Base-by-base conservation (phyloP, 2,888 invertebrate genomes). In the Eledone cirrhosa region DNA sequence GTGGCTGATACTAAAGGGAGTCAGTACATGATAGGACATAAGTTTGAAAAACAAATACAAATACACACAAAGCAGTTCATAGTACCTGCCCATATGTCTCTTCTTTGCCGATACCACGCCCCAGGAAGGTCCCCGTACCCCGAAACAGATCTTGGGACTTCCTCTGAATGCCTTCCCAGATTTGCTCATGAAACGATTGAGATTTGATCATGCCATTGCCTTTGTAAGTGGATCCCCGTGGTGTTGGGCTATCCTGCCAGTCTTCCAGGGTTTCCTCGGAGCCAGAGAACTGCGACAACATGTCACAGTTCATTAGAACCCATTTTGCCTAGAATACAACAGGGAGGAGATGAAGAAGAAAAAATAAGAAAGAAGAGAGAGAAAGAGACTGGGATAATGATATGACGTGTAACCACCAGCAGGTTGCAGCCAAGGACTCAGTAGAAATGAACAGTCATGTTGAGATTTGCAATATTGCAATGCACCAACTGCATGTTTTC, bases 151-250 rank as follows among this genome's bases (percentile, higher is more conserved):
- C 88, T 82, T 86, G 86, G 11, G 88, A 88, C 82, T 87, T 87
- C 79, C 86, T 83, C 81, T 86, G 86, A 80, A 88, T 84, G 74
- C 88, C 88, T 83, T 87, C 88, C 88, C 88, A 88, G 77, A 88
- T 82, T 78, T 84, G 84, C 83, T 87, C 86, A 81, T 87, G 87
- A 74, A 84, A 81, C 16, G 84, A 83, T 81, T 86, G 86, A 53
- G 87, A 87, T 84, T 87, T 87, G 78, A 86, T 86, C 82, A 88
- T 82, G 80, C 86, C 86, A 81, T 86, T 85, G 80, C 88, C 87
- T 83, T 88, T 88, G 78, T 85, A 85, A 29, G 87, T 85, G 22
- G 83, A 82, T 27, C 83, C 76, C 19, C 83, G 83, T 77, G 81
- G 83, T 47, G 84, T 82, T 33, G 86, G 85, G 79, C 85, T 85